Base-by-base conservation (phyloP, 2,888 invertebrate genomes). In the Mechanitis mazaeus region DNA sequence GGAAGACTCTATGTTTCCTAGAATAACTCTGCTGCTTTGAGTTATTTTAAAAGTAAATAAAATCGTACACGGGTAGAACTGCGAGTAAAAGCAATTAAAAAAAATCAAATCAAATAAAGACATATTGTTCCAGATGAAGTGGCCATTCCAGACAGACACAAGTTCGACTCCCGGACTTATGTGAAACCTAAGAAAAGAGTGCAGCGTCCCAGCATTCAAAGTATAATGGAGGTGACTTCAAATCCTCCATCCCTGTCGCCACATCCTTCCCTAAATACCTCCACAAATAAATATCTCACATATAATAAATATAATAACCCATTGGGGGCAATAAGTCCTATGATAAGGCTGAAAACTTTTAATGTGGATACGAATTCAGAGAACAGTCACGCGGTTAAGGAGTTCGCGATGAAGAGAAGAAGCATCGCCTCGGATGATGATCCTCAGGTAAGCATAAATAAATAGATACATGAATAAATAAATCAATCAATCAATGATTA, bases 121-220 rank as follows among this genome's bases (percentile, higher is more conserved):
- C 2, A 31, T 31, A 31, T 70, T 74, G 76, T 69, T 84, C 2
- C 76, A 88, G 89, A 78, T 76, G 81, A 87, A 64, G 73, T 81
- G 68, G 68, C 84, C 53, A 59, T 79, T 66, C 81, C 86, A 65
- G 86, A 91, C 75, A 90, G 84, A 68, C 90, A 90, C 74, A 90
- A 87, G 65, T 92, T 94, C 72, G 94, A 94, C 75, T 93, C 94
- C 0, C 87, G 94, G 72, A 94, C 94, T 9, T 94, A 92, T 78
- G 94, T 94, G 58, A 91, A 92, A 70, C 93, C 94, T 33, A 94
- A 94, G 76, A 93, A 92, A 74, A 87, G 92, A 61, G 79, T 83
- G 11, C 86, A 80, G 45, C 87, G 93, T 63, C 92, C 93, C 45
- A 93, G 92, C 73, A 92, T 94, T 67, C 93, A 93, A 64, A 90